Conservation (phyloP, 2,797 vertebrate species). For the Hypotaenidia philippensis region DNA sequence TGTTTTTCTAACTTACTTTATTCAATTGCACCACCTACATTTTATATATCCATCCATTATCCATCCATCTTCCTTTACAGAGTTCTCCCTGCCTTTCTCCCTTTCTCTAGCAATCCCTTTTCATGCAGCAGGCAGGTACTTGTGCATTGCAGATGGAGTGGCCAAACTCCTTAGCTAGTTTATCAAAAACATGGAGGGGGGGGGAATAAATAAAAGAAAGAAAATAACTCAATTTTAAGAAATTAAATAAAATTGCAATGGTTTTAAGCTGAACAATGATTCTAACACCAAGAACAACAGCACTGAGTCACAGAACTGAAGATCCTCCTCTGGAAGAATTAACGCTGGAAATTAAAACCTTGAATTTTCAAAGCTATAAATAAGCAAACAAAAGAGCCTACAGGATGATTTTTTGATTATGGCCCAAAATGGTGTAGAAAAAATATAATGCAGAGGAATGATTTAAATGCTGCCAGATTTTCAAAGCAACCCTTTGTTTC, state of each 20-base stretch:
- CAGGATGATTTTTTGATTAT: not conserved
- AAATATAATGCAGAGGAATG: not conserved
- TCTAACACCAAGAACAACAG: not conserved
- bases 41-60: not conserved
- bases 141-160: not conserved
- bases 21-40: not conserved
- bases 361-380: not conserved
- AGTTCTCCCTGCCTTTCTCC: not conserved
- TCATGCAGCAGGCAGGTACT: not conserved
- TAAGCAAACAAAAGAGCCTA: not conserved
- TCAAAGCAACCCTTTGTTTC: not conserved
- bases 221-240: not conserved
- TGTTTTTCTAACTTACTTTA: not conserved
- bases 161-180: not conserved
- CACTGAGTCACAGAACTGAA: not conserved
- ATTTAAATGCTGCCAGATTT: not conserved
- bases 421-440: not conserved
- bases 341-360: not conserved
- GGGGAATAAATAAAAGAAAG: not conserved
- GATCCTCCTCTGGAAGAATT: not conserved
- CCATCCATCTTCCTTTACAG: not conserved
- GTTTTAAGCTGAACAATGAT: not conserved
- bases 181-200: not conserved
- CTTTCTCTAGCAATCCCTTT: not conserved
- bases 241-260: not conserved